Base-by-base conservation (phyloP, 2,888 invertebrate species). In the Eristalinus aeneus region DNA sequence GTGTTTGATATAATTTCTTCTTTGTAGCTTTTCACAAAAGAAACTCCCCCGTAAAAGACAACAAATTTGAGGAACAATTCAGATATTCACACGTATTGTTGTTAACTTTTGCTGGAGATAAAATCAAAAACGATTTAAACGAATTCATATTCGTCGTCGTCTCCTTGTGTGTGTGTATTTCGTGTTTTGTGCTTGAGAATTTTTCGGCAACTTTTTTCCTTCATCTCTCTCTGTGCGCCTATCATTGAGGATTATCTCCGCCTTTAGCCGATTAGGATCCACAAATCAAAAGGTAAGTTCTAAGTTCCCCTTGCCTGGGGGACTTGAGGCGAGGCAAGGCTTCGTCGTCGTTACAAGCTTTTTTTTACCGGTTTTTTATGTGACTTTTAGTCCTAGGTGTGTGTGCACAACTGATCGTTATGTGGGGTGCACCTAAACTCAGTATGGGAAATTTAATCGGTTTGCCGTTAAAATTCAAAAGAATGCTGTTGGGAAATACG, bases 81-180 rank as follows among this genome's bases (percentile, higher is more conserved):
- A 61, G 16, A 34, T 61, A 20, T 67, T 61, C 60, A 46, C 39
- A 46, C 9, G 46, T 58, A 46, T 46, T 46, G 46, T 46, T 46
- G 46, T 46, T 16, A 46, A 61, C 61, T 61, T 32, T 61, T 16
- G 32, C 16, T 46, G 11, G 23, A 36, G 39, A 71, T 20, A 12
- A 34, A 80, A 64, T 22, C 16, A n/a, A 64, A 63, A 63, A 20
- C 54, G 16, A 53, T 53, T 53, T 16, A 10, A 32, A 36, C 56
- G 64, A 75, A 56, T 22, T 12, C 53, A 76, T 64, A n/a, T 12
- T 39, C 12, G 23, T 36, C 22, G 54, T 60, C 16, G 61, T 75
- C 65, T 64, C 12, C 36, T 63, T 81, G 58, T 85, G 85, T 85
- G 81, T 85, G 74, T 85, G 81, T 85, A 58, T 81, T 61, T 65